Evolutionary conservation across 2,888 invertebrate genomes (phyloP).

Genomic region (Andrena camellia): DNA sequence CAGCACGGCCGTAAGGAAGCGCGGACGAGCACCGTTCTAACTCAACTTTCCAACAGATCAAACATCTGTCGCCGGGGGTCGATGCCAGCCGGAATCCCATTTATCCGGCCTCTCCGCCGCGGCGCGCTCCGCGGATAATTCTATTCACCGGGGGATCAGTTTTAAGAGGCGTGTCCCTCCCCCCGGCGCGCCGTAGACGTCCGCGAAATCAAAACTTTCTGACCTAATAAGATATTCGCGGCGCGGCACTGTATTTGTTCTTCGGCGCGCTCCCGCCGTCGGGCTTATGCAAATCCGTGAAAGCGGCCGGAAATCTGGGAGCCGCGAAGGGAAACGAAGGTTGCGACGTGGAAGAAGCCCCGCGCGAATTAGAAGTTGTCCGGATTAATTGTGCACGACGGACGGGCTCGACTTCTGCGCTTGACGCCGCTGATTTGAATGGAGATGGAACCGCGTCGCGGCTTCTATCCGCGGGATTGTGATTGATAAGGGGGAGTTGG

Average conservation of each 20-base stretch:
- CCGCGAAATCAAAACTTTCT: constrained; percentile 71
- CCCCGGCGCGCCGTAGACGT: constrained; percentile 16
- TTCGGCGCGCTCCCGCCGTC: constrained; percentile 32
- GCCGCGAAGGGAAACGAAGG: constrained; percentile 4
- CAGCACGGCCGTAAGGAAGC: constrained; percentile 10
- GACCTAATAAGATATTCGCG: constrained; percentile 71
- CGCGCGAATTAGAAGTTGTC: constrained; percentile 3
- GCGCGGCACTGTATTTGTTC: constrained; percentile 67
- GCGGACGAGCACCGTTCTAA: constrained; percentile 21
- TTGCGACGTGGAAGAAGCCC: constrained; percentile 16
- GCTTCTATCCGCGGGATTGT: not conserved
- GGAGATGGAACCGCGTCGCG: not conserved
- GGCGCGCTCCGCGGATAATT: constrained; percentile 62
- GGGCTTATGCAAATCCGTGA: constrained; percentile 67
- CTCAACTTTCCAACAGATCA: constrained; percentile 65
- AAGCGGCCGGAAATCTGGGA: constrained; percentile 18
- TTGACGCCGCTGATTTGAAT: not conserved
- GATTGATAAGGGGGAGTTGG: not conserved
- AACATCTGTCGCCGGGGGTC: constrained; percentile 64
- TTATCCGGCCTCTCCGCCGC: constrained; percentile 48
- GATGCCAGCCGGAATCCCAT: constrained; percentile 53
- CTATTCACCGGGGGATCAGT: constrained; percentile 70
- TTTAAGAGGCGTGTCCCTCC: constrained; percentile 59
- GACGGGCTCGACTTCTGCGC: not conserved
- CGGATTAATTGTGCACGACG: constrained; percentile 17